These are phyloP conservation scores for Clitarchus hookeri DNA, from an alignment of 2,888 invertebrate species.

Conservation along the genomic window DNA sequence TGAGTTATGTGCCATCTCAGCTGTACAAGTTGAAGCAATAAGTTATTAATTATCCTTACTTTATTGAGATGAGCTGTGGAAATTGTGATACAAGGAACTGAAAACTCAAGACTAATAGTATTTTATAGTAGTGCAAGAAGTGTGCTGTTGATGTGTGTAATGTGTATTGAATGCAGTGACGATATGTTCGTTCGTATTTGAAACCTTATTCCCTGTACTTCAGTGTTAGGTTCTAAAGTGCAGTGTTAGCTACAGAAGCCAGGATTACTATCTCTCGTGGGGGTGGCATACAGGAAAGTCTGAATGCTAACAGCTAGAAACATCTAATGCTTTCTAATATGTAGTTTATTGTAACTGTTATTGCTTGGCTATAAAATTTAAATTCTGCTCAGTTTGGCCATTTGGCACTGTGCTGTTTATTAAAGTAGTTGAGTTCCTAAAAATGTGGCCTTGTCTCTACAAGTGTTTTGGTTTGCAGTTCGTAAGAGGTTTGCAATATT, in stretches of 20 bases:
- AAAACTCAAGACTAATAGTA: background rate
- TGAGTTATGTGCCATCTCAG: background rate
- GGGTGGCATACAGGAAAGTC: background rate
- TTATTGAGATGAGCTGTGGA: background rate
- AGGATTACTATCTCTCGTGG: background rate
- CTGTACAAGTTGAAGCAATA: background rate
- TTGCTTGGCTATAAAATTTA: background rate
- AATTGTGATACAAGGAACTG: constrained; percentile 10
- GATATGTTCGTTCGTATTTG: background rate
- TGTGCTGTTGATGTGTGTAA: background rate
- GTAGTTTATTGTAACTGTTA: background rate
- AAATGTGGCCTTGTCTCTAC: too few species aligned
- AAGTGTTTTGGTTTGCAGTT: too few species aligned
- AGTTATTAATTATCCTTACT: background rate
- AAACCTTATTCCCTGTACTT: background rate
- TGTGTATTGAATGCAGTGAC: background rate
- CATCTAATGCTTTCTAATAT: background rate
- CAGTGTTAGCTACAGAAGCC: background rate
- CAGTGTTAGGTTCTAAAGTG: background rate
- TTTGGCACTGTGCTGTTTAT: background rate
- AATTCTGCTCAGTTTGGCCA: background rate
- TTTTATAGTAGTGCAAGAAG: background rate
- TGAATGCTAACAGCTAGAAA: background rate
- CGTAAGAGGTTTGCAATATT: too few species aligned
- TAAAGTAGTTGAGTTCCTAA: too few species aligned